Evolutionary conservation across 1,140 invertebrate genomes (phyloP).

Genomic region (Dysdera silvatica): DNA sequence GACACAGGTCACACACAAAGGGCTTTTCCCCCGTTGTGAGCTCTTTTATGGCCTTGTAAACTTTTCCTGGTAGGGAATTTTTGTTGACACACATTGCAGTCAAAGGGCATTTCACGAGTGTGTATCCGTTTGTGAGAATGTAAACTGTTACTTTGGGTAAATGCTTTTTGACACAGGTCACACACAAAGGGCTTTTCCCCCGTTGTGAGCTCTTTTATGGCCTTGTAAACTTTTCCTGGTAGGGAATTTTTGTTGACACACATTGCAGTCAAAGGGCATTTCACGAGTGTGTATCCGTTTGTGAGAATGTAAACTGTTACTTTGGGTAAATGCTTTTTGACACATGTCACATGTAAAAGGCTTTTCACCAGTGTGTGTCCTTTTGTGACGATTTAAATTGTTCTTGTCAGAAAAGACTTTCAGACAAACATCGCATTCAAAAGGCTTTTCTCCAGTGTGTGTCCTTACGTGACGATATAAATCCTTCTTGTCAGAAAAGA

Average conservation of each 20-base stretch:
- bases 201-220: too few relatives aligned
- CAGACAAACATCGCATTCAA: conserved; percentile 15
- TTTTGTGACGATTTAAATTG: conserved; percentile 46
- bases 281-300: conserved; percentile 58
- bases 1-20: background rate
- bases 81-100: conserved; percentile 30
- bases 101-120: conserved; percentile 46
- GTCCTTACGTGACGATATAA: conserved; percentile 34
- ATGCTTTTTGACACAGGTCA: conserved; percentile 42
- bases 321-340: conserved; percentile 36
- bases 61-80: background rate
- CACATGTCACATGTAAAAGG: conserved; percentile 44
- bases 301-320: conserved; percentile 52
- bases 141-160: conserved; percentile 39
- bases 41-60: too few relatives aligned
- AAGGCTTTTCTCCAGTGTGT: conserved; percentile 38
- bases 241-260: conserved; percentile 25
- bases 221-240: too few relatives aligned
- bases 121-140: conserved; percentile 61
- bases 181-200: conserved; percentile 45
- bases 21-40: background rate
- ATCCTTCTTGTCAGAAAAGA: conserved; percentile 21
- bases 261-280: conserved; percentile 35
- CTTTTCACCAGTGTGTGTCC: conserved; percentile 44
- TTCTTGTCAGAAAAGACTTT: conserved; percentile 17